Evolutionary conservation across 2,113 vertebrate species (phyloP).

Genomic region (Parotia lawesii): DNA sequence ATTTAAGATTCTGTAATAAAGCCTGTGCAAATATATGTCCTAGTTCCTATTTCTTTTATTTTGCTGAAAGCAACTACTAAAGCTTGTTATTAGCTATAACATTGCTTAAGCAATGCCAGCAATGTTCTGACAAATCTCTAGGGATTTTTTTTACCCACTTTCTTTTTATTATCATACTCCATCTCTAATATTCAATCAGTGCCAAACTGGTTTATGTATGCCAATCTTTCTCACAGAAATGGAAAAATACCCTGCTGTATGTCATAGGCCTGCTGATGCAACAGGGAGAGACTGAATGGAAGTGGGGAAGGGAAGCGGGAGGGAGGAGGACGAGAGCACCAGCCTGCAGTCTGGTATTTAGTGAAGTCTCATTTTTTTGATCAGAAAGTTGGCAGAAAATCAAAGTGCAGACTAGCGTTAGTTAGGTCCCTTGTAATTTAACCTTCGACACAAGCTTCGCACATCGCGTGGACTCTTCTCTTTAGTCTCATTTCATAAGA

Average conservation of each 20-base stretch:
- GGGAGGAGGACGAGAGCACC: not conserved
- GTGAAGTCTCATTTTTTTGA: not conserved
- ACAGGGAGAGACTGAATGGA: not conserved
- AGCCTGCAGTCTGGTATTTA: not conserved
- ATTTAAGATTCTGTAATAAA: slow-evolving; percentile 8
- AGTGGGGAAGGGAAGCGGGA: not conserved
- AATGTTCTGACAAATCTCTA: slow-evolving; percentile 10
- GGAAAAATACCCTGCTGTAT: not conserved
- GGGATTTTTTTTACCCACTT: not conserved
- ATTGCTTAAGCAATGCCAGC: not conserved
- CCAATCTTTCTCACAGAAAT: slow-evolving; percentile 6
- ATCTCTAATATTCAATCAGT: slow-evolving; percentile 20
- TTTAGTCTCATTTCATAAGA: not conserved
- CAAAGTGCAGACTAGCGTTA: not conserved
- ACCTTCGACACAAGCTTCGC: not conserved
- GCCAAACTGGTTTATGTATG: slow-evolving; percentile 1
- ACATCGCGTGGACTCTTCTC: not conserved
- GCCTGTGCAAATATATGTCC: not conserved
- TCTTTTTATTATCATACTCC: slow-evolving; percentile 7
- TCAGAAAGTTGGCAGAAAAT: slow-evolving; percentile 20
- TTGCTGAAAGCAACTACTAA: slow-evolving; percentile 18
- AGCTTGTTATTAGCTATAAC: slow-evolving; percentile 5
- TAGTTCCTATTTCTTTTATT: slow-evolving; percentile 15
- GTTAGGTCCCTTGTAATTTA: not conserved
- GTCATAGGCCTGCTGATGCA: not conserved